phyloP scores from a whole-genome alignment of 2,888 invertebrate genomes.

The Blastobasis lacticolella region DNA sequence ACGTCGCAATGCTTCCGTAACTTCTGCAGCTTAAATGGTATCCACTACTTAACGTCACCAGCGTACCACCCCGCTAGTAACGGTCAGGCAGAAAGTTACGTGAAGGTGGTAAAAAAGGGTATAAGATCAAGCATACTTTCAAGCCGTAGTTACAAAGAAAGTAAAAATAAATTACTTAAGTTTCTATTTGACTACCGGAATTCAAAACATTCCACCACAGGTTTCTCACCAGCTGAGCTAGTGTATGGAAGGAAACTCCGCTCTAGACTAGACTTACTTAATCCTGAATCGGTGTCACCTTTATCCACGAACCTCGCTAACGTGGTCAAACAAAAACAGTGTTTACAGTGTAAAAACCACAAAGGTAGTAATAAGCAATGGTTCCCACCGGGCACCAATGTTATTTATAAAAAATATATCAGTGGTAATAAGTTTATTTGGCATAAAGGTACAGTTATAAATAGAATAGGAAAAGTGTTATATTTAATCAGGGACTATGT shows the following conservation, averaged over 20 bases:
- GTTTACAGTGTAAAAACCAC: neutral
- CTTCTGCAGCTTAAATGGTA: constrained; percentile 9
- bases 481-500: too few species aligned
- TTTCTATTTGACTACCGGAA: neutral
- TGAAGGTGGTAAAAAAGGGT: constrained; percentile 13
- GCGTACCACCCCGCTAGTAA: constrained; percentile 13
- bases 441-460: neutral
- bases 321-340: neutral
- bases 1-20: constrained; percentile 3
- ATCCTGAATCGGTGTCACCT: neutral
- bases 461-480: constrained; percentile 1
- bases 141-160: neutral
- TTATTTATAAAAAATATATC: neutral
- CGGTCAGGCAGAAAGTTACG: constrained; percentile 13
- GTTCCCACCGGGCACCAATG: neutral
- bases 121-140: constrained; percentile 12
- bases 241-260: neutral
- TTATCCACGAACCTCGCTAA: neutral
- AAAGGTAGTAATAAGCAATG: neutral
- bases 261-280: neutral
- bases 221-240: neutral
- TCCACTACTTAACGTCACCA: constrained; percentile 10
- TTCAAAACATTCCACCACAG: neutral
- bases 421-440: neutral
- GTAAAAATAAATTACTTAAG: neutral